Percentiles rank a stretch among this genome's conserved stretches.
phyloP scores from a whole-genome alignment of 2,113 vertebrate species.

The Clinocottus analis region DNA sequence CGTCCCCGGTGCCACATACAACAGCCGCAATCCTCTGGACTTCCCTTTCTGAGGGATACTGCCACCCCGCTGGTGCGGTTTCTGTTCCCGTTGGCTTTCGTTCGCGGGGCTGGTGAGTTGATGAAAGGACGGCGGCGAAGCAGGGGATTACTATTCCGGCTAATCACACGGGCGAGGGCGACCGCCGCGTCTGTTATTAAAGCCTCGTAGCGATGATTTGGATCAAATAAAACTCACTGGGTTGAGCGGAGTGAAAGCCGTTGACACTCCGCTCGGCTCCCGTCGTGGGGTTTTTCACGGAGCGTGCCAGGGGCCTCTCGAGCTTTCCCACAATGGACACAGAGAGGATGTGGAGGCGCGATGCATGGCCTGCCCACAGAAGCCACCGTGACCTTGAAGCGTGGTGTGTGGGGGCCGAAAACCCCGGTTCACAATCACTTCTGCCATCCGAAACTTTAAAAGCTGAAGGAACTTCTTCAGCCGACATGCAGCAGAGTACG shows the following conservation, averaged over 20 bases:
- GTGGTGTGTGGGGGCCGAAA: conserved; percentile 58
- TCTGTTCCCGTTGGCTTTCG: conserved; percentile 69
- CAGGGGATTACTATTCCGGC: conserved; percentile 60
- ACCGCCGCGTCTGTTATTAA: conserved; percentile 66
- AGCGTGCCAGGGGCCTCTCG: conserved; percentile 72
- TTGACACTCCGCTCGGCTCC: conserved; percentile 47
- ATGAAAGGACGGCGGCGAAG: conserved; percentile 67
- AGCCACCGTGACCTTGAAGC: conserved; percentile 73
- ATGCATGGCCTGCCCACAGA: conserved; percentile 73
- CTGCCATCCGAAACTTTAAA: conserved; percentile 40
- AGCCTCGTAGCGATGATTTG: conserved; percentile 63
- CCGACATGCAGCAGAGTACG: not conserved
- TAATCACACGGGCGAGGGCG: conserved; percentile 60
- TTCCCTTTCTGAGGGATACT: conserved; percentile 77
- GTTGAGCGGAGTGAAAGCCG: conserved; percentile 56
- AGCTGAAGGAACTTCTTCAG: conserved; percentile 12
- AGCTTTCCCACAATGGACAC: conserved; percentile 75
- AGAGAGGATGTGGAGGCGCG: conserved; percentile 76
- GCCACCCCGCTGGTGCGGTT: conserved; percentile 73
- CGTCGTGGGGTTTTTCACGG: conserved; percentile 77
- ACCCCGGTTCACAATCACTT: conserved; percentile 36
- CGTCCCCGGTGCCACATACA: conserved; percentile 76
- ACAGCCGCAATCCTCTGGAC: conserved; percentile 78
- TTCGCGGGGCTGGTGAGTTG: conserved; percentile 70
- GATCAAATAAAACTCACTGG: conserved; percentile 52